Conservation (phyloP, 2,888 invertebrate genomes). For the Cataglyphis livida region DNA sequence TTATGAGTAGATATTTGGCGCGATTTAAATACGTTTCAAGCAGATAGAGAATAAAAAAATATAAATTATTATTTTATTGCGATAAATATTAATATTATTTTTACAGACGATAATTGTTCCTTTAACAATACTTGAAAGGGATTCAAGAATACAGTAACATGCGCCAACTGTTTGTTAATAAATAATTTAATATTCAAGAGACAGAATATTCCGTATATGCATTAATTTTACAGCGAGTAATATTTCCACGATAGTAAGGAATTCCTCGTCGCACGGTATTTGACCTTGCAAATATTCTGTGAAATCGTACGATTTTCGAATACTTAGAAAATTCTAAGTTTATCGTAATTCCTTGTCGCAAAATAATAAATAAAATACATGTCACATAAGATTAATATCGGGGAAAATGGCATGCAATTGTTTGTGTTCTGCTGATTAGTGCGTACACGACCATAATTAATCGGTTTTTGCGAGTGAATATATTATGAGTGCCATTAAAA, state of each 20-base stretch:
- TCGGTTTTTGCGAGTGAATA: neutral
- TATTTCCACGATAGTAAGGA: neutral
- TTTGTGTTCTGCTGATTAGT: conserved; percentile 5
- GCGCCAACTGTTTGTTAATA: neutral
- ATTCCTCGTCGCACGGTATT: neutral
- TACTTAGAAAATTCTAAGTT: neutral
- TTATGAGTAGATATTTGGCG: neutral
- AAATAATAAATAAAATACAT: conserved; percentile 5
- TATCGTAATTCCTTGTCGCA: neutral
- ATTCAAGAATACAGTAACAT: neutral
- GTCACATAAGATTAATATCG: neutral
- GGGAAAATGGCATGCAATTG: neutral
- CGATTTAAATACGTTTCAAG: neutral
- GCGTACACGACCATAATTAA: neutral
- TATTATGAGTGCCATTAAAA: neutral
- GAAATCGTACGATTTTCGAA: neutral
- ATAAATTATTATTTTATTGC: neutral
- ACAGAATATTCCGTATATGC: neutral
- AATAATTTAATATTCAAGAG: neutral
- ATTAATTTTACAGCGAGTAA: neutral
- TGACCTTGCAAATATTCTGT: neutral
- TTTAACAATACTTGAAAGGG: neutral
- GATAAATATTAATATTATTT: neutral
- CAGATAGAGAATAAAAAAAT: no score
- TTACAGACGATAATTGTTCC: neutral